Conservation (phyloP, 2,888 invertebrate species). For the Oscheius myriophilus region DNA sequence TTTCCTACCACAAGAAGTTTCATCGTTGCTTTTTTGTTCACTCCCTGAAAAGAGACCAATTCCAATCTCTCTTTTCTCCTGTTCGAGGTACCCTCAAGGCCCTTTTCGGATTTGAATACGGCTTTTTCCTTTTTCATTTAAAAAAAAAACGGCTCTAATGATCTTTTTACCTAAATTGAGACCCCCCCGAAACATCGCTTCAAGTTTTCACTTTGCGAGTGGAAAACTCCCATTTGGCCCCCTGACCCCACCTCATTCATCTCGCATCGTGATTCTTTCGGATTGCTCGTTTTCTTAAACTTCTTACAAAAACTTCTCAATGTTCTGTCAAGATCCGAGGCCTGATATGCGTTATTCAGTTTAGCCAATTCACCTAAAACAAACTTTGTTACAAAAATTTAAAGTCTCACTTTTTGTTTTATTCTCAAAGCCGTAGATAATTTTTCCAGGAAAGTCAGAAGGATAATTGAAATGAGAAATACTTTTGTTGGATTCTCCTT, state of each 20-base stretch:
- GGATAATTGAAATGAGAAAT: too few relatives aligned
- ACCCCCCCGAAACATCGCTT: too few relatives aligned
- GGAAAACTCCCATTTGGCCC: too few relatives aligned
- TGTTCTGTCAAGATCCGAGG: not conserved
- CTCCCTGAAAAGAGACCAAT: constrained; percentile 8
- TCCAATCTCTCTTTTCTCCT: too few relatives aligned
- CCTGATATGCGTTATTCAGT: constrained; percentile 1
- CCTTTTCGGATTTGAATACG: too few relatives aligned
- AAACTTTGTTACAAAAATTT: not conserved
- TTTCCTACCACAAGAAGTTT: constrained; percentile 6
- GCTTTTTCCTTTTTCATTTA: too few relatives aligned
- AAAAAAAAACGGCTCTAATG: too few relatives aligned
- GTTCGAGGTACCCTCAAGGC: too few relatives aligned
- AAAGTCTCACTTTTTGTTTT: not conserved
- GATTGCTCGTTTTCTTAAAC: constrained; percentile 2
- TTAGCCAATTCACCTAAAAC: constrained; percentile 2
- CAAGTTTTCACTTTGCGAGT: too few relatives aligned
- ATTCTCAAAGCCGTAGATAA: not conserved
- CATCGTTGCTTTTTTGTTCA: not conserved
- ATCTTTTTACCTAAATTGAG: too few relatives aligned
- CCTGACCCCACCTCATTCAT: not conserved
- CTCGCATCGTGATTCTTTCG: not conserved
- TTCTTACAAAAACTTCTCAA: not conserved
- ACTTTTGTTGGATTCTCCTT: too few relatives aligned
- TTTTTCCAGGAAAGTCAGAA: too few relatives aligned